phyloP scores from a whole-genome alignment of 2,113 vertebrate genomes.

The Chaetodon trifascialis region DNA sequence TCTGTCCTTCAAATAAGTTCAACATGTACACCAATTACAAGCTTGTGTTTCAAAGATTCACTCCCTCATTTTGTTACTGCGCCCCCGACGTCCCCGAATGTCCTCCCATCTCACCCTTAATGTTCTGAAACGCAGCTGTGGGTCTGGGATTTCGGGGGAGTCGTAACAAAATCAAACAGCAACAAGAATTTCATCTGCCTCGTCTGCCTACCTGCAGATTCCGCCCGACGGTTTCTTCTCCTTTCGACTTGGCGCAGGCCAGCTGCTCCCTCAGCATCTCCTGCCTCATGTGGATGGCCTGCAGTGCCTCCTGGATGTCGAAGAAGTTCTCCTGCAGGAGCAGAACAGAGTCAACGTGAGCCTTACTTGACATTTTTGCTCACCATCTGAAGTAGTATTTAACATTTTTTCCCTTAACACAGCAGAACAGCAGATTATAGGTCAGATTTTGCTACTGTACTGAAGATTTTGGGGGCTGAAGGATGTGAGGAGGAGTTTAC shows the following conservation, averaged over 20 bases:
- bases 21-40: not conserved
- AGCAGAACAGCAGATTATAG: not conserved
- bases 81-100: not conserved
- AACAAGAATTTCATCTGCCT: not conserved
- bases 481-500: not conserved
- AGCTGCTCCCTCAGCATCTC: conserved; percentile 89
- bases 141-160: conserved; percentile 4
- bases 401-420: not conserved
- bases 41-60: not conserved
- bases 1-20: not conserved
- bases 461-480: not conserved
- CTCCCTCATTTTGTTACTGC: not conserved
- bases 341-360: not conserved
- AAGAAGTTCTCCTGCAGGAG: conserved; percentile 90
- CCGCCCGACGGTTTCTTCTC: conserved; percentile 89
- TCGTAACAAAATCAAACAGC: not conserved
- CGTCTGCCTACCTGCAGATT: conserved; percentile 87
- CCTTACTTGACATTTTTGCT: not conserved
- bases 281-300: conserved; percentile 91
- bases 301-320: conserved; percentile 93
- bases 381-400: not conserved
- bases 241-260: conserved; percentile 91
- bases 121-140: not conserved
- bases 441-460: not conserved
- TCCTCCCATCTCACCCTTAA: not conserved